These are phyloP conservation scores for Malacosoma neustria DNA, from an alignment of 2,888 invertebrate species.

Conservation along the genomic window DNA sequence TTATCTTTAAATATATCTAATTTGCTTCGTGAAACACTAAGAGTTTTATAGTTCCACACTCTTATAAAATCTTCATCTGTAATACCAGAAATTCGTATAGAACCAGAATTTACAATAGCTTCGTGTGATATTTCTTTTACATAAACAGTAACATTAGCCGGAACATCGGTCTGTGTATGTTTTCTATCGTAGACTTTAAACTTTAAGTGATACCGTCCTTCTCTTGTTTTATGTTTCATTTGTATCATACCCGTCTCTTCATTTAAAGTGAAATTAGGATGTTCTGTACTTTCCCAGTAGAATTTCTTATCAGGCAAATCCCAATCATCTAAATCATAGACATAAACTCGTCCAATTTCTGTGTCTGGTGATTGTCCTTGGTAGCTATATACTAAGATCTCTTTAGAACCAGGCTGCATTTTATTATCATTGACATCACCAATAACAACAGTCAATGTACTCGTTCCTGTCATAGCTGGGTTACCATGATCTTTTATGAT, in stretches of 20 bases:
- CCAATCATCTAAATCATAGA: conserved; percentile 99
- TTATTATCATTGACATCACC: conserved; percentile 99
- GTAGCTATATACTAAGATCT: conserved; percentile 98
- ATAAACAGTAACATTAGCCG: conserved; percentile 96
- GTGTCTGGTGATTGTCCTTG: conserved; percentile 92
- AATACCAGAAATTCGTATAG: conserved; percentile 93
- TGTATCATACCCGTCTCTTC: conserved; percentile 96
- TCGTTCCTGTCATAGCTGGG: conserved; percentile 97
- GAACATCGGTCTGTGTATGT: conserved; percentile 95
- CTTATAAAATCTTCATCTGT: conserved; percentile 97
- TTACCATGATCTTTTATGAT: conserved; percentile 98
- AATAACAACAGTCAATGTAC: conserved; percentile 96
- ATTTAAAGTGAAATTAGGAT: conserved; percentile 90
- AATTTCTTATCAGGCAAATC: conserved; percentile 98
- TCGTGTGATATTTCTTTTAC: conserved; percentile 97
- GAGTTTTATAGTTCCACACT: conserved; percentile 93
- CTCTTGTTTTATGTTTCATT: conserved; percentile 94
- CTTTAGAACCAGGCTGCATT: conserved; percentile 98
- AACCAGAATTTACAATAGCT: conserved; percentile 96
- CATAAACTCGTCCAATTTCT: conserved; percentile 95
- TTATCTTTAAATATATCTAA: conserved; percentile 92
- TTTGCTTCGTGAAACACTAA: conserved; percentile 89
- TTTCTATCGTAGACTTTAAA: conserved; percentile 95
- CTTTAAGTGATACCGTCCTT: conserved; percentile 87
- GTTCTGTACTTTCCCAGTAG: conserved; percentile 92